Conservation (phyloP, 2,888 invertebrate genomes). For the Mesoligia furuncula region DNA sequence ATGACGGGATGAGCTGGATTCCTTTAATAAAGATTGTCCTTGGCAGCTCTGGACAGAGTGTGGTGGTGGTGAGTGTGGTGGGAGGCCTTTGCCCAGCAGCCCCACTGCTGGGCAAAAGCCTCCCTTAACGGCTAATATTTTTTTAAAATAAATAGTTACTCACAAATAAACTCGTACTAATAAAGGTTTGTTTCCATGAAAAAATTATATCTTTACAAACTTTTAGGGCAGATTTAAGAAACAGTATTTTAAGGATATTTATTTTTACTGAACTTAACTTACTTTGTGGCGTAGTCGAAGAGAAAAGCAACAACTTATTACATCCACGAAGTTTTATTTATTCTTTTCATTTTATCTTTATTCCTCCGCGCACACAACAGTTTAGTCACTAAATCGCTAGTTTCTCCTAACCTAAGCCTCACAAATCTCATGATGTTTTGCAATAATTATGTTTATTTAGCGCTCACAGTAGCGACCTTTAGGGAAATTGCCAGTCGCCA, state of each 20-base stretch:
- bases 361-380: neutral
- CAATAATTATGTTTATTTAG: slow-evolving; percentile 80
- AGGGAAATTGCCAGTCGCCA: slow-evolving; percentile 70
- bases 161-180: neutral
- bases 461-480: slow-evolving; percentile 75
- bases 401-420: slow-evolving; percentile 2
- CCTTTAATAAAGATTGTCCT: no score
- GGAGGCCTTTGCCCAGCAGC: no score
- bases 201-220: neutral
- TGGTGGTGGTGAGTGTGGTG: no score
- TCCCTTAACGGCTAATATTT: no score
- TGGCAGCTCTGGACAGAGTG: no score
- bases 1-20: no score
- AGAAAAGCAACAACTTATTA: neutral
- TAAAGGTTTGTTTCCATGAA: neutral
- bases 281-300: neutral
- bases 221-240: neutral
- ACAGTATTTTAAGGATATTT: neutral
- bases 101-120: no score
- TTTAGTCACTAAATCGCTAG: neutral
- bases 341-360: neutral
- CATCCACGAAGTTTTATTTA: neutral
- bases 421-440: slow-evolving; percentile 67
- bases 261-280: neutral
- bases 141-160: no score